Base-by-base conservation (phyloP, 2,888 invertebrate genomes). In the Noctua pronuba region DNA sequence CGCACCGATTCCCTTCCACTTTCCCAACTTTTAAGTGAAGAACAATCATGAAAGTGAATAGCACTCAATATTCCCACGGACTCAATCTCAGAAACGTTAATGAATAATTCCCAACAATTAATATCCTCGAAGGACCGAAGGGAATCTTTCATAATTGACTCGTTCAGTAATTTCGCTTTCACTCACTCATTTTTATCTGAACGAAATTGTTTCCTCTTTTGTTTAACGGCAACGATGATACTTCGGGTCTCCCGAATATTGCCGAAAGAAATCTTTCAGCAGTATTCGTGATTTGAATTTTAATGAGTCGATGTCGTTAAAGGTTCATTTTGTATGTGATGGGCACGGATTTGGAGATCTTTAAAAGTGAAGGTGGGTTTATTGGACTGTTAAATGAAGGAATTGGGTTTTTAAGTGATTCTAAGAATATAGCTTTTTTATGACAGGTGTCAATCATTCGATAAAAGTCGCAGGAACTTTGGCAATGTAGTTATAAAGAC, bases 201-300 rank as follows among this genome's bases (percentile, higher is more conserved):
- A 79, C 67, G 55, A 80, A 85, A 83, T 86, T 86, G 80, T 88
- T 88, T 79, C 84, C 81, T 76, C 83, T 88, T 86, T 73, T 80
- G 70, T 77, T 72, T 70, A 38, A 71, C 41, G 41, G 16, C 65
- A 7, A 41, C 28, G 62, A 69, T 46, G 71, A 79, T 74, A 75
- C 78, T 83, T 83, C 69, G 66, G 60, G 64, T 72, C 68, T 64
- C 55, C 65, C 73, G 78, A 86, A 83, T 77, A 84, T 75, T 81
- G 67, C 72, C 58, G 52, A 77, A 82, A 81, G 72, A 84, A 85
- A 77, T 83, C 78, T 77, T 83, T 77, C 24, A 55, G 55, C 76
- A 74, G 68, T 83, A 79, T 70, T 73, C 77, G 67, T 75, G 83
- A 85, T 85, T 88, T 89, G 80, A 89, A 89, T 88, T 88, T 89